Evolutionary conservation across 1,140 invertebrate species (phyloP), one percentile per base, ranked within the genome.

Genomic region (Rhynchophorus ferrugineus): DNA sequence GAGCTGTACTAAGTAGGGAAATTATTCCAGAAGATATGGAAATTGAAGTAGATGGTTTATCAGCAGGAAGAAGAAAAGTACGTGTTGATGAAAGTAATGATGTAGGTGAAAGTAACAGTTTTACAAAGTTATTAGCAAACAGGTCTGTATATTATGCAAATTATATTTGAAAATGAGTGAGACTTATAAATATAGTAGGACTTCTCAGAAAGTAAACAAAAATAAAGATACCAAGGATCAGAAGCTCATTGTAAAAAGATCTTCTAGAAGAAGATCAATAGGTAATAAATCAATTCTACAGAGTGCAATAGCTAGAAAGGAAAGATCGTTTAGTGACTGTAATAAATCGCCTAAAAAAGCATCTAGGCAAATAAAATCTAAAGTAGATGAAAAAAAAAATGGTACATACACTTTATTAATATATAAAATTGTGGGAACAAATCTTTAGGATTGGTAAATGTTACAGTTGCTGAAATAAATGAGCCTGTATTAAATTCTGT

Each of bases 301-400:
- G 39, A 77, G 73, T 64, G 76, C 76, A 3, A 77, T 78, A 52
- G 75, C 76, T 2, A 68, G 77, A 14, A 78, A 78, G 57, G 75
- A 77, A 54, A 78, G 77, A 49, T 72, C 69, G 5, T 77, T 73
- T 46, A 73, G 72, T 61, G 71, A 74, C 56, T 56, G 67, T 17
- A 45, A 54, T 14, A 62, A 63, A 47, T 61, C 65, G 3, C 59
- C 64, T 1, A 41, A 8, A 44, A 59, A 62, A 56, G 34, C 61
- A 16, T 61, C 62, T n/a, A 51, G 62, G 41, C 59, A 58, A 49
- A 44, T 64, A 13, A 67, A 67, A 51, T 57, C 60, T 6, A 41
- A 19, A 17, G 6, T 7, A 1, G 7, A 17, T 8, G 9, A 41
- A 9, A 41, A 41, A n/a, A 41, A 41, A 17, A 1, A 41, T 8